Evolutionary conservation across 2,113 vertebrate genomes (phyloP).

Genomic region (Tragulus kanchil): DNA sequence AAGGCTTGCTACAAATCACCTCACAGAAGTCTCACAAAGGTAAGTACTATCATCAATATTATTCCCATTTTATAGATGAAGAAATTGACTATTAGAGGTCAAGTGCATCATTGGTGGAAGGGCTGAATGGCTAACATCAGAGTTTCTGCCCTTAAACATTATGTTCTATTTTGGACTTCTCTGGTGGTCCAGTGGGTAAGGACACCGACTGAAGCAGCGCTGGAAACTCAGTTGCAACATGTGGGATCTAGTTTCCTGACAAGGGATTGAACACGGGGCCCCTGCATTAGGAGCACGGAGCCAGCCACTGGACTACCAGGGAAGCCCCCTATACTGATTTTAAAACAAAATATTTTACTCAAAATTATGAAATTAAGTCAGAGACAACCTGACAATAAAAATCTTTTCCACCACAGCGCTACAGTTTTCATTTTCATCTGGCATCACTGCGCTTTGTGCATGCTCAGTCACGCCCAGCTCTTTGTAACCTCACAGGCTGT

Average conservation of each 20-base stretch:
- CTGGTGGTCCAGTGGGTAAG: too few relatives aligned
- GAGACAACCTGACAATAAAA: not conserved
- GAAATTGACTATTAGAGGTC: not conserved
- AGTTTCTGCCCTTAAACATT: not conserved
- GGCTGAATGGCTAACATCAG: not conserved
- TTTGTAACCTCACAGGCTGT: not conserved
- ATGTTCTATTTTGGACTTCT: not conserved
- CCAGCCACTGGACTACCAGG: not conserved
- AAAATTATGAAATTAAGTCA: slow-evolving; percentile 46
- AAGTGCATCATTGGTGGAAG: not conserved
- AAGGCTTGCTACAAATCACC: not conserved
- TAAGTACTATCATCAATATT: not conserved
- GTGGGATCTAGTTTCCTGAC: not conserved
- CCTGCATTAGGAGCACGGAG: not conserved
- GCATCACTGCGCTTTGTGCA: not conserved
- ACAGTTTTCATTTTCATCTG: slow-evolving; percentile 1
- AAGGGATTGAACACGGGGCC: not conserved
- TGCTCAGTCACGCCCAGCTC: not conserved
- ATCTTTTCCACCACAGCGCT: not conserved
- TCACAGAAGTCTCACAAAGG: slow-evolving; percentile 25
- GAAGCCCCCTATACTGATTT: not conserved
- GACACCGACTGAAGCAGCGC: too few relatives aligned
- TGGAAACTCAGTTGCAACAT: not conserved
- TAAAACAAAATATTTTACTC: slow-evolving; percentile 27
- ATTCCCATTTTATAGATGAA: slow-evolving; percentile 37